phyloP scores from a whole-genome alignment of 2,113 vertebrate genomes.

The Gymnarchus niloticus region DNA sequence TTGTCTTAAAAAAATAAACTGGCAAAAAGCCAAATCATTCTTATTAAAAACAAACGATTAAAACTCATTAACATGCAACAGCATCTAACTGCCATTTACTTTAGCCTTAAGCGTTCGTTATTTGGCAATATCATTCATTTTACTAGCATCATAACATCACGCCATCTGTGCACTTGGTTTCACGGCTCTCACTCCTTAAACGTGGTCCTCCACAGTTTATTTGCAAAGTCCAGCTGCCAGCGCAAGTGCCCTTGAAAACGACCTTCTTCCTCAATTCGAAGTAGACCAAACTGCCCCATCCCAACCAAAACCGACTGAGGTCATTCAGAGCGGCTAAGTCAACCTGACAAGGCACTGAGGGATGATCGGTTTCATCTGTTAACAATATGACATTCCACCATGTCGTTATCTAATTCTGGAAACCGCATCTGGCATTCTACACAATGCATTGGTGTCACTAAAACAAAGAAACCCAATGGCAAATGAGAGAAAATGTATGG shows the following conservation, averaged over 20 bases:
- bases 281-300: not conserved
- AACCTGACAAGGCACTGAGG: not conserved
- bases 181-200: not conserved
- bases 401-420: not conserved
- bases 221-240: not conserved
- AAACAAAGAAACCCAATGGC: too few species aligned
- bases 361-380: not conserved
- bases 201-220: not conserved
- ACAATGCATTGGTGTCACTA: not conserved
- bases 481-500: not conserved
- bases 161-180: slow-evolving; percentile 4
- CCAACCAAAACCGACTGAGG: not conserved
- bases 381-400: not conserved
- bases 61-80: slow-evolving; percentile 12
- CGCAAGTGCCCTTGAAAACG: not conserved
- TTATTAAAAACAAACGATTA: not conserved
- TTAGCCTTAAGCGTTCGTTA: not conserved
- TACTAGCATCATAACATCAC: slow-evolving; percentile 13
- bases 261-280: not conserved
- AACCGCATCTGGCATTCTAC: not conserved
- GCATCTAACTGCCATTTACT: slow-evolving; percentile 6
- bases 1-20: not conserved
- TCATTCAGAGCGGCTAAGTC: not conserved
- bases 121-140: slow-evolving; percentile 19
- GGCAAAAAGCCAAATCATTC: not conserved